phyloP scores from a whole-genome alignment of 2,113 vertebrate species.

The Parus major region DNA sequence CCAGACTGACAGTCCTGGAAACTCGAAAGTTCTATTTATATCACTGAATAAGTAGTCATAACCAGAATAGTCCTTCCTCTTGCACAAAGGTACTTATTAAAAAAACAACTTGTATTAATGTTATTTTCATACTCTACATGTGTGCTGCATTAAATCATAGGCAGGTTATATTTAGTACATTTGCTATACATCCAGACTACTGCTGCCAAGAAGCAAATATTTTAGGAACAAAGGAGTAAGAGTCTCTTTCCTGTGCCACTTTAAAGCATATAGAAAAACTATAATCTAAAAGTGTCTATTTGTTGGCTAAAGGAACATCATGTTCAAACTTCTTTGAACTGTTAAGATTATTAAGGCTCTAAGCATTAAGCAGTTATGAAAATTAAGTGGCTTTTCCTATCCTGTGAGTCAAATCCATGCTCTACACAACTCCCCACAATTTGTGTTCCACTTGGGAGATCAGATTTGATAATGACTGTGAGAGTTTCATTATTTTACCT shows the following conservation, averaged over 20 bases:
- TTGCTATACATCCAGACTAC: constrained; percentile 33
- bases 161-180: constrained; percentile 34
- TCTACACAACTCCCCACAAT: neutral
- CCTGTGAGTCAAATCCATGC: neutral
- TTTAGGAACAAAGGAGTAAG: constrained; percentile 34
- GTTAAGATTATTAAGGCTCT: neutral
- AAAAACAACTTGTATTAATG: constrained; percentile 29
- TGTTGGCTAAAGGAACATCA: neutral
- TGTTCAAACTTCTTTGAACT: neutral
- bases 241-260: neutral
- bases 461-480: neutral
- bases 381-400: neutral
- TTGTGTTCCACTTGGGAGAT: neutral
- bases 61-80: neutral
- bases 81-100: constrained; percentile 5
- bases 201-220: constrained; percentile 37
- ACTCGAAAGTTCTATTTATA: constrained; percentile 21
- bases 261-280: neutral
- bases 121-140: constrained; percentile 30
- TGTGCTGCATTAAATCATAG: neutral
- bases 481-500: neutral
- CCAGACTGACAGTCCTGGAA: constrained; percentile 3
- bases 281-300: neutral
- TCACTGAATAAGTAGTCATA: neutral
- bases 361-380: neutral